Evolutionary conservation across 2,113 vertebrate genomes (phyloP), one percentile per base, ranked within the genome.

Genomic region (Scartelaos histophorus): DNA sequence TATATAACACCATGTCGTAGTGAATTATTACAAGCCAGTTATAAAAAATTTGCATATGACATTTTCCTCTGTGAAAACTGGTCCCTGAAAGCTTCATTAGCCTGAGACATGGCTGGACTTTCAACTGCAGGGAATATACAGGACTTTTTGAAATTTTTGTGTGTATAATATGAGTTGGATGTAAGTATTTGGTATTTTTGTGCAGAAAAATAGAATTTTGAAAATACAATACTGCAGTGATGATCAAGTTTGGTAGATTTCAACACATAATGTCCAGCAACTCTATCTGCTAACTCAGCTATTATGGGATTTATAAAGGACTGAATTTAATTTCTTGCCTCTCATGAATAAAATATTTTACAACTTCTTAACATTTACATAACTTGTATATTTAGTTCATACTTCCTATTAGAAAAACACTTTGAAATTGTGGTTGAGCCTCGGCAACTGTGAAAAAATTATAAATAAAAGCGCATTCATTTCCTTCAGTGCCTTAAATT

Each of bases 41-140:
- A 61, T 64, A 29, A 54, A 61, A 71, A 83, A 84, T 84, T 79
- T 13, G 75, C 83, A 87, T 86, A 84, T 89, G 80, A 76, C 85
- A 84, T 86, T 89, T 86, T 67, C 67, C 71, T 43, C 72, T 24
- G 70, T 64, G 35, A 45, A 43, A 76, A 73, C 15, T 9, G 56
- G 54, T 73, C 75, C 61, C 24, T 29, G 34, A 70, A 82, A 78
- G 54, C 67, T 67, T 85, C 76, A 82, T 82, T 71, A 76, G 74
- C 62, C 57, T 65, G 70, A 66, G 71, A 73, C 73, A 73, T 65
- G 69, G 62, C 73, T 24, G 77, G 46, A 17, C 34, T 69, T 66
- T 70, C 24, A 74, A 66, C 70, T 29, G 35, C 29, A 67, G 67
- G 70, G 66, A 76, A 75, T 81, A 79, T 49, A 70, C 81, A 56